Conservation (phyloP, 2,797 vertebrate species). For the Paguma larvata region DNA sequence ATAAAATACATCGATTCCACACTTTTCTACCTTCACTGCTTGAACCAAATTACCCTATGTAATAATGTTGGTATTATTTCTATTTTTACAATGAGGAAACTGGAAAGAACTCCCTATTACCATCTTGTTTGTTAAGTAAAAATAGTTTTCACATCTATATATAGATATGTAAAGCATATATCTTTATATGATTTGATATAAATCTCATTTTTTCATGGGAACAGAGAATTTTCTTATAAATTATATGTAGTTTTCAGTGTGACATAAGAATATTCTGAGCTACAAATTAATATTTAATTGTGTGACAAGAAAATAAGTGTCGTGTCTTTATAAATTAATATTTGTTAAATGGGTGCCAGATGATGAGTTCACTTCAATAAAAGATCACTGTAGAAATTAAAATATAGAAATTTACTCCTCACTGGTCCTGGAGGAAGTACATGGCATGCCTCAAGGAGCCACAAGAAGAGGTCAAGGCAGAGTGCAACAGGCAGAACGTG, state of each 20-base stretch:
- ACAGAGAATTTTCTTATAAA: neutral
- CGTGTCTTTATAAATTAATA: neutral
- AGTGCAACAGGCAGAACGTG: neutral
- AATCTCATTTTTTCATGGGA: neutral
- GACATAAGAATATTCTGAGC: neutral
- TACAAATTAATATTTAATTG: conserved; percentile 27
- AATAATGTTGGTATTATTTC: neutral
- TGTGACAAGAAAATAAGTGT: neutral
- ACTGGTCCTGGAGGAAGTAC: neutral
- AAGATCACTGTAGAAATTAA: neutral
- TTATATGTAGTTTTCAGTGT: neutral
- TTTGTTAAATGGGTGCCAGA: neutral
- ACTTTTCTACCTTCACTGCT: neutral
- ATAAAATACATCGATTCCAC: neutral
- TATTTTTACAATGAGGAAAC: neutral
- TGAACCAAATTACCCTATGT: neutral
- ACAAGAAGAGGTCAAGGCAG: neutral
- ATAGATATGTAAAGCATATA: neutral
- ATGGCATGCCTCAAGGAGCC: too few species aligned
- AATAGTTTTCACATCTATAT: neutral
- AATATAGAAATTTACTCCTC: neutral
- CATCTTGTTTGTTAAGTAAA: neutral
- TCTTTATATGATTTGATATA: neutral
- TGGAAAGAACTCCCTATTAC: neutral
- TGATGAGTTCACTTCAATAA: neutral